These are phyloP conservation scores for Ameiurus melas DNA, from an alignment of 2,113 vertebrate genomes.

Conservation along the genomic window DNA sequence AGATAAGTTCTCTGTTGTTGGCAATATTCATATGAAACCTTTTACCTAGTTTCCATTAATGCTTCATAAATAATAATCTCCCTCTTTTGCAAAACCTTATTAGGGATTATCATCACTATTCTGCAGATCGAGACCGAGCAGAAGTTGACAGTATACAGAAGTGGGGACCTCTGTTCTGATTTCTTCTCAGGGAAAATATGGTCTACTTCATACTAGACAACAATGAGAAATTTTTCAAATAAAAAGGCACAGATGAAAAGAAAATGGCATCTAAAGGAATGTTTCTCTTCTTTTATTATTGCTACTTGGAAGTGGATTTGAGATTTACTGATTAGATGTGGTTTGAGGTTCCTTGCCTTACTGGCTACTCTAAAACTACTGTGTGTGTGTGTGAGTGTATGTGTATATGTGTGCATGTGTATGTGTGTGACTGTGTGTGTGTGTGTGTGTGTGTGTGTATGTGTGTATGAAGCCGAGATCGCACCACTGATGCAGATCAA, in stretches of 20 bases:
- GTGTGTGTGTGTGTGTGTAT: neutral
- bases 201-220: neutral
- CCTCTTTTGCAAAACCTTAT: slow-evolving; percentile 20
- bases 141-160: neutral
- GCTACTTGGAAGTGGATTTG: neutral
- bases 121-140: neutral
- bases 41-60: slow-evolving; percentile 58
- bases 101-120: slow-evolving; percentile 11
- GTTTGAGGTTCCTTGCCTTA: slow-evolving; percentile 31
- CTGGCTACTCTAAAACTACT: slow-evolving; percentile 38
- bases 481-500: slow-evolving; percentile 26
- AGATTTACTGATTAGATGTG: slow-evolving; percentile 24
- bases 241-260: neutral
- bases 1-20: slow-evolving; percentile 49
- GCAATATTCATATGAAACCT: slow-evolving; percentile 61
- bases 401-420: neutral
- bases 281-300: neutral
- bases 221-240: slow-evolving; percentile 1
- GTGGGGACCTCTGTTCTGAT: neutral
- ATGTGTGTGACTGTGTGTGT: neutral
- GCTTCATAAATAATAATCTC: slow-evolving; percentile 51
- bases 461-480: neutral
- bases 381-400: neutral
- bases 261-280: neutral
- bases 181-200: neutral